Evolutionary conservation across 2,113 vertebrate genomes (phyloP).

Genomic region (Nyctereutes procyonoides): DNA sequence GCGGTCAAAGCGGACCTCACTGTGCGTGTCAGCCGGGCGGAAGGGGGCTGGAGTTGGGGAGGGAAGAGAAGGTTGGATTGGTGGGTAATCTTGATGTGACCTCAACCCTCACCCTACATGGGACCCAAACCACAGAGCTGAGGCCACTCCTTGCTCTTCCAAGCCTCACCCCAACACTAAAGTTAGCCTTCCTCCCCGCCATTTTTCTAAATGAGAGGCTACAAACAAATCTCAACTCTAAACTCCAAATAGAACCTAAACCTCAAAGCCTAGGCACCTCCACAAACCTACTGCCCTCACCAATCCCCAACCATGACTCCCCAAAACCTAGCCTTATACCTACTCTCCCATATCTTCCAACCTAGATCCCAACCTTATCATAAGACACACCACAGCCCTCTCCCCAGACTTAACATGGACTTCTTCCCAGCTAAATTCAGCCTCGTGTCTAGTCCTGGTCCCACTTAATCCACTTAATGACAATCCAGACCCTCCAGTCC

Average conservation of each 20-base stretch:
- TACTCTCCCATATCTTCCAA: background rate
- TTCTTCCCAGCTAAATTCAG: background rate
- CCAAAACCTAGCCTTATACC: background rate
- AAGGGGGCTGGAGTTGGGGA: conserved; percentile 91
- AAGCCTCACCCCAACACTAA: background rate
- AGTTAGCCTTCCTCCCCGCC: background rate
- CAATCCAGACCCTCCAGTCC: background rate
- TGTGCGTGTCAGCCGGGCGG: conserved; percentile 92
- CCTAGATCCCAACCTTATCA: background rate
- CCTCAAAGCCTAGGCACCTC: background rate
- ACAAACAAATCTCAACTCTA: background rate
- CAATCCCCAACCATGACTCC: background rate
- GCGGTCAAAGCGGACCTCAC: conserved; percentile 93
- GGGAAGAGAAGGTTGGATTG: background rate
- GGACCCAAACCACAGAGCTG: background rate
- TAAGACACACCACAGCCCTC: background rate
- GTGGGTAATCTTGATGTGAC: background rate
- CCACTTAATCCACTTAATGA: background rate
- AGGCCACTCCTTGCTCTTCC: background rate
- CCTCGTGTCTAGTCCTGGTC: background rate
- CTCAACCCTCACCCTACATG: background rate
- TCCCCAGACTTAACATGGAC: background rate
- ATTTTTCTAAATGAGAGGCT: background rate
- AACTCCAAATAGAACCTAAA: background rate
- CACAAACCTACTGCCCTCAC: background rate